Evolutionary conservation across 2,797 vertebrate species (phyloP).

Genomic region (Parauchenoglanis ngamensis): DNA sequence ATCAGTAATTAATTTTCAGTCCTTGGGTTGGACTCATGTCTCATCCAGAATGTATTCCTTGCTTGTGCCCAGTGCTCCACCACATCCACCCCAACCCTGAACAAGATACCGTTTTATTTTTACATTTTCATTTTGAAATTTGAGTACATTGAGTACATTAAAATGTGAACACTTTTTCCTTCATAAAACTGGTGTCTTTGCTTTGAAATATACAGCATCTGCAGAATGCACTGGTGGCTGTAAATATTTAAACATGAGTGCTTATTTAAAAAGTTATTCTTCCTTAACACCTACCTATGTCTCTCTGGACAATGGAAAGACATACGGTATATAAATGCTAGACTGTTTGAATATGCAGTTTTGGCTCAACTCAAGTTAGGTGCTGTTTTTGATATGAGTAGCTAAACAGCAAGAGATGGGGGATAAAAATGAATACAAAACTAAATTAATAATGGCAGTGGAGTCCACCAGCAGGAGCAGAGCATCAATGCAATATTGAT

Average conservation of each 20-base stretch:
- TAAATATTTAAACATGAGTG: conserved; percentile 1
- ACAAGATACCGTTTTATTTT: neutral
- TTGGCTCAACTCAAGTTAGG: conserved; percentile 10
- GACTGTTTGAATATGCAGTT: conserved; percentile 34
- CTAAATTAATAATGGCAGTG: conserved; percentile 75
- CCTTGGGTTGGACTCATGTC: neutral
- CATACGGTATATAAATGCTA: neutral
- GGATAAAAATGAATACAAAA: conserved; percentile 66
- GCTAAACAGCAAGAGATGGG: conserved; percentile 39
- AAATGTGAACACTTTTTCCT: neutral
- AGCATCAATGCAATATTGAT: conserved; percentile 75
- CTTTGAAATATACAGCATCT: neutral
- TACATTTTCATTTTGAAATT: neutral
- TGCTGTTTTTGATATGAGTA: conserved; percentile 32
- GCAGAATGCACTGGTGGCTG: neutral
- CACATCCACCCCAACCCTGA: neutral
- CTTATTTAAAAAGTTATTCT: neutral
- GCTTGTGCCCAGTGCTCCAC: neutral
- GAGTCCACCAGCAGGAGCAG: conserved; percentile 61
- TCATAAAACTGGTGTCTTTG: neutral
- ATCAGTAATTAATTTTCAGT: neutral
- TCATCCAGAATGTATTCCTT: neutral
- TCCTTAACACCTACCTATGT: neutral
- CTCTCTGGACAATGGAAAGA: neutral
- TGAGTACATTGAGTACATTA: neutral